Evolutionary conservation across 2,888 invertebrate genomes (phyloP).

Genomic region (Campoplex capitator): DNA sequence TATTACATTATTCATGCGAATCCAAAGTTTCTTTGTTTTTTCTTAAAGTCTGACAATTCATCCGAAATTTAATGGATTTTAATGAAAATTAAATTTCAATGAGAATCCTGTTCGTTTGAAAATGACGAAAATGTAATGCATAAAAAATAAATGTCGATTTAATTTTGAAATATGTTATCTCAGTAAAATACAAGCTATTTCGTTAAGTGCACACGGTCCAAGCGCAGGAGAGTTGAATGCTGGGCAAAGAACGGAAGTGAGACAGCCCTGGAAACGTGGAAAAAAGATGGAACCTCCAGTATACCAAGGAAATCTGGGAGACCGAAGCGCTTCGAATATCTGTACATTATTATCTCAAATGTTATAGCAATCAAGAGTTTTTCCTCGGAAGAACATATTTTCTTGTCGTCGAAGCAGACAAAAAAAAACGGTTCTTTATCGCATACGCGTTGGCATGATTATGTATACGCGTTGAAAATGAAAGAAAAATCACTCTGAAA

Average conservation of each 20-base stretch:
- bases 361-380: background rate
- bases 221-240: constrained; percentile 39
- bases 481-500: constrained; percentile 9
- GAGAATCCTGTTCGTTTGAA: background rate
- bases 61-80: background rate
- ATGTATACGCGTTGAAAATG: background rate
- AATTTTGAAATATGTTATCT: background rate
- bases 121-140: background rate
- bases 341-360: constrained; percentile 18
- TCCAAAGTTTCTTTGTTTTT: too few relatives aligned
- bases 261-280: constrained; percentile 54
- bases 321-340: constrained; percentile 25
- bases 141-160: background rate
- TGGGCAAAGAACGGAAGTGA: constrained; percentile 51
- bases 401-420: constrained; percentile 12
- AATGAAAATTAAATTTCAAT: background rate
- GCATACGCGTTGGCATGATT: background rate
- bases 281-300: constrained; percentile 41
- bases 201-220: background rate
- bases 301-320: constrained; percentile 48
- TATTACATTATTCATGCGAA: background rate
- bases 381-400: constrained; percentile 10
- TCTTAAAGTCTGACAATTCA: too few relatives aligned
- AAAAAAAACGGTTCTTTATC: background rate
- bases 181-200: background rate